Evolutionary conservation across 2,888 invertebrate genomes (phyloP).

Genomic region (Hoplodrina ambigua): DNA sequence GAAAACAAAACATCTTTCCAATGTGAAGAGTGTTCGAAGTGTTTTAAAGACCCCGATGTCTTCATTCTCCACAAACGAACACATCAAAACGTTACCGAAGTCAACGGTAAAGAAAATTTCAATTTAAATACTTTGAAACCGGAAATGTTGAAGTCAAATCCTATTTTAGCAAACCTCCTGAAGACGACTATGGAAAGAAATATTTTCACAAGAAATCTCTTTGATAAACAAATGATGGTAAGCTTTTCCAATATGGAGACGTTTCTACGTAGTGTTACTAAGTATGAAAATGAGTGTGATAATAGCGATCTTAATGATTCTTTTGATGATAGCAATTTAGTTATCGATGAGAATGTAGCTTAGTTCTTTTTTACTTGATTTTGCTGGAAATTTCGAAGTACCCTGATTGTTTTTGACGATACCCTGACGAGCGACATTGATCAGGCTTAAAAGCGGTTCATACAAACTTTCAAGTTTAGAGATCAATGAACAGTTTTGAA

Average conservation of each 20-base stretch:
- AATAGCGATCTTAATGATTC: conserved; percentile 60
- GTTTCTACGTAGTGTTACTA: conserved; percentile 76
- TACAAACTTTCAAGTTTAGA: no score
- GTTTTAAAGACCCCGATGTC: conserved; percentile 87
- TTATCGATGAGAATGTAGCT: conserved; percentile 73
- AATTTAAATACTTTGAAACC: conserved; percentile 68
- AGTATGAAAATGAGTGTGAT: conserved; percentile 56
- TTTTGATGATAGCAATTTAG: conserved; percentile 71
- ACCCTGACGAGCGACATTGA: not conserved
- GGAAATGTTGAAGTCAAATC: conserved; percentile 81
- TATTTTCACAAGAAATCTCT: conserved; percentile 68
- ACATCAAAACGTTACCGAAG: conserved; percentile 65
- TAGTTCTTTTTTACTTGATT: conserved; percentile 31
- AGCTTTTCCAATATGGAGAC: conserved; percentile 80
- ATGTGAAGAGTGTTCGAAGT: conserved; percentile 83
- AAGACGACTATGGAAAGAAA: conserved; percentile 68
- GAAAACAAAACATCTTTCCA: conserved; percentile 68
- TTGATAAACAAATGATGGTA: conserved; percentile 80
- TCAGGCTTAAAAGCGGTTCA: no score
- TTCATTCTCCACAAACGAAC: conserved; percentile 79
- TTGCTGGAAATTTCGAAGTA: conserved; percentile 25
- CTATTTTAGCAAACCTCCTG: conserved; percentile 82
- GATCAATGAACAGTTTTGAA: no score
- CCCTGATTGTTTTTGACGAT: not conserved
- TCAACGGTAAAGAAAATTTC: conserved; percentile 76